Evolutionary conservation across 2,797 vertebrate genomes (phyloP).

Genomic region (Enteromius trimaculatus): DNA sequence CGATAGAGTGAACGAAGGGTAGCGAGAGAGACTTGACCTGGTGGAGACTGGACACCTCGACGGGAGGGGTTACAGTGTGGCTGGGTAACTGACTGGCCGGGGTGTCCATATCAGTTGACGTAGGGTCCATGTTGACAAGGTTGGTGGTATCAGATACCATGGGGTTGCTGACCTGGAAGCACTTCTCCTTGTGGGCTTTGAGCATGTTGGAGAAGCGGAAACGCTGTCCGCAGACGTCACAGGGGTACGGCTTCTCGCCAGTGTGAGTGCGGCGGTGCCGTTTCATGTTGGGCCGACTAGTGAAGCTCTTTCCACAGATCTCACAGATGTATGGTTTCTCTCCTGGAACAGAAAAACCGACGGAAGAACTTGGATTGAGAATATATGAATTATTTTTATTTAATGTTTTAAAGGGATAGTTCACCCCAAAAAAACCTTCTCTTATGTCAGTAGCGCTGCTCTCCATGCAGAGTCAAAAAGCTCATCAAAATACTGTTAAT

Average conservation of each 20-base stretch:
- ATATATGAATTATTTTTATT: neutral
- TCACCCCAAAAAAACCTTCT: neutral
- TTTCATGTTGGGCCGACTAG: constrained; percentile 98
- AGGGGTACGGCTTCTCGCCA: constrained; percentile 93
- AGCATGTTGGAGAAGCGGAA: constrained; percentile 99
- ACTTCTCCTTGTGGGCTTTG: constrained; percentile 95
- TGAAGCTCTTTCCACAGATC: constrained; percentile 98
- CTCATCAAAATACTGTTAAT: neutral
- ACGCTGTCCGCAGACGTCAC: constrained; percentile 91
- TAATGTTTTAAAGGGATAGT: neutral
- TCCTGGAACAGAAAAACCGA: constrained; percentile 70
- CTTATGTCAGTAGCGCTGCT: neutral
- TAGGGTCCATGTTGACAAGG: constrained; percentile 64
- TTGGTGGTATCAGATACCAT: constrained; percentile 66
- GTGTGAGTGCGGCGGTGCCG: constrained; percentile 95
- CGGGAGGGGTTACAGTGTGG: constrained; percentile 61
- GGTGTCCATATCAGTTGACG: constrained; percentile 64
- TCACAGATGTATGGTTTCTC: constrained; percentile 98
- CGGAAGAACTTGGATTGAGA: neutral
- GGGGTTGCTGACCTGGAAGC: constrained; percentile 89
- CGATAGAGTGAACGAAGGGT: constrained; percentile 81
- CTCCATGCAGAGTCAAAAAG: neutral
- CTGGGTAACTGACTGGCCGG: constrained; percentile 57
- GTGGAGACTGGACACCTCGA: constrained; percentile 59
- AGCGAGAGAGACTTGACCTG: constrained; percentile 75